Evolutionary conservation across 1,140 invertebrate species (phyloP), one percentile per base, ranked within the genome.

Genomic region (Pogonomyrmex barbatus): DNA sequence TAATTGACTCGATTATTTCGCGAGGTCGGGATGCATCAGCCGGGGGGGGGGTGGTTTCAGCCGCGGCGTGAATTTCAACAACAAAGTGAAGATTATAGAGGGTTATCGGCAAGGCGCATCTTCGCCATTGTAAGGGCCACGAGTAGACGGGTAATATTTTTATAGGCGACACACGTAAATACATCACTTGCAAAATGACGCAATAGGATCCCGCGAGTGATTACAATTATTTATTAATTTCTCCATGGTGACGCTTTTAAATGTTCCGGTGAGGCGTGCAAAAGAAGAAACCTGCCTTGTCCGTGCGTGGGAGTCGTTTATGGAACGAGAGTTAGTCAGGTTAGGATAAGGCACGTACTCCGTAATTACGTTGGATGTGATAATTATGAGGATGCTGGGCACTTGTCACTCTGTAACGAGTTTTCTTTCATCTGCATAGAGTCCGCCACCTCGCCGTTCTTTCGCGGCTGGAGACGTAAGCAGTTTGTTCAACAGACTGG

Each of bases 331-430:
- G 87, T 88, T 89, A 87, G 86, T 86, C 76, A 86, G 88, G 88
- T 90, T 90, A 90, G 90, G 89, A 91, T 90, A 89, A 90, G 90
- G 90, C 90, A 91, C 90, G 90, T 91, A 90, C 90, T 89, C 89
- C 84, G 85, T 91, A 91, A 91, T 91, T 91, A 91, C 89, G 89
- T 91, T 82, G 85, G 90, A 91, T 88, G 90, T 90, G 90, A 91
- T 91, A 91, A 91, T 91, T 90, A 91, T 81, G 90, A 91, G 81
- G 81, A 90, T 87, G 84, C 90, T 54, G 89, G 65, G 81, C 87
- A 91, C 89, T 91, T 91, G 89, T 91, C 90, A 78, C 89, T 71
- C 84, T 89, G 89, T 91, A 91, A 91, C 89, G 89, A 91, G 90
- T 88, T 91, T 91, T 91, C 90, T 91, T 91, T 91, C 87, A 91